Percentiles rank a stretch among this genome's conserved stretches.
phyloP scores from a whole-genome alignment of 2,888 invertebrate species.

The Galerucella calmariensis region DNA sequence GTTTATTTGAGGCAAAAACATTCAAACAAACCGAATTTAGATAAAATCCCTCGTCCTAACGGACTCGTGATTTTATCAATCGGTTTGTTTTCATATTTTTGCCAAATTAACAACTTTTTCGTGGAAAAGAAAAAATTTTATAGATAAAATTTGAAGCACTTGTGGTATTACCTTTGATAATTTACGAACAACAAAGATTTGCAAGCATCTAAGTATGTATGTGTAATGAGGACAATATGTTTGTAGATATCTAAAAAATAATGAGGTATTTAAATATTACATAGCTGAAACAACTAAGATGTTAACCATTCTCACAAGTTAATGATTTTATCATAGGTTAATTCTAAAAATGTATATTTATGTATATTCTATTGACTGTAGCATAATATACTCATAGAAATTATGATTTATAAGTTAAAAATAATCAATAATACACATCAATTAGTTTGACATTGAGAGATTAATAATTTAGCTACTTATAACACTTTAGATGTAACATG shows the following conservation, averaged over 20 bases:
- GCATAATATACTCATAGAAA: neutral
- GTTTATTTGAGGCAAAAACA: no score
- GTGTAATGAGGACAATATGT: neutral
- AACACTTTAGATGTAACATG: neutral
- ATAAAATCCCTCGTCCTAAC: no score
- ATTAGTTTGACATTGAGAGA: neutral
- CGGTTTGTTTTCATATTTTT: no score
- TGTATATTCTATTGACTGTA: neutral
- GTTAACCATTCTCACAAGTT: neutral
- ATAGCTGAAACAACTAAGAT: neutral
- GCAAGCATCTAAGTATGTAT: no score
- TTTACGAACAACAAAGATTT: no score
- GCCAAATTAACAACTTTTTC: no score
- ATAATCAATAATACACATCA: constrained; percentile 14
- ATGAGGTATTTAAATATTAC: neutral
- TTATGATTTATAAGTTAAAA: constrained; percentile 3
- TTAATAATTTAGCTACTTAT: neutral
- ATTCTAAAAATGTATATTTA: neutral
- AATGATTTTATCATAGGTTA: neutral
- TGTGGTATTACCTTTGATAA: no score
- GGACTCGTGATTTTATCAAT: no score
- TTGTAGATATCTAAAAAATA: neutral
- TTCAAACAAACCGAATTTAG: no score
- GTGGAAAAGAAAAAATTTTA: no score
- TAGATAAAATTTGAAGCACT: no score